Evolutionary conservation across 1,140 invertebrate genomes (phyloP), one percentile per base, ranked within the genome.

Genomic region (Trachymyrmex septentrionalis): DNA sequence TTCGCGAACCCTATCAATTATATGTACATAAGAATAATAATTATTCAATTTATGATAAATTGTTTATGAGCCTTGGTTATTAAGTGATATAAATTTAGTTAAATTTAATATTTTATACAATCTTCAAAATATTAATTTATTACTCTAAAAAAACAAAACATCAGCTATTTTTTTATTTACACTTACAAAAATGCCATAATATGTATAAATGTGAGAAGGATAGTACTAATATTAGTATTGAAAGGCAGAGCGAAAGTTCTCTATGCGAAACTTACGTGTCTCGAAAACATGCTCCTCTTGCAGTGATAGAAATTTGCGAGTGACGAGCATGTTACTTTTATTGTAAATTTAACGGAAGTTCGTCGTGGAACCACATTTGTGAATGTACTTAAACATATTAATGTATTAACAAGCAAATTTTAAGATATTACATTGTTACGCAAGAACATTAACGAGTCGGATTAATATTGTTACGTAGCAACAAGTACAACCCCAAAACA

Each of bases 381-480:
- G 50, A 55, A 86, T 78, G 75, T 67, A 86, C 34, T 78, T 86
- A 86, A 78, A 86, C 81, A 76, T 57, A 30, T 30, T 30, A 84
- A 77, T 6, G 69, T 78, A 80, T 71, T 85, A 84, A 71, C 59
- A 14, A 63, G 38, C 30, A 90, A 87, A 86, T 90, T 90, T 66
- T 67, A 90, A 44, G 48, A 88, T 90, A 86, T 73, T 50, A 90
- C 57, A 81, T 82, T 90, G 86, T 90, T 90, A 88, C 59, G 77
- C 87, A 80, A 80, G 6, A 77, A 66, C 61, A 27, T 90, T 59
- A 61, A 88, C 44, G 59, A 87, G 57, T 87, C 50, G 53, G 89
- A 86, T 85, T 90, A 90, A 90, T 24, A 81, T 86, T 90, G 88
- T 90, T 90, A 90, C n/a, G 44, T 88, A 88, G 71, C 76, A 77